Evolutionary conservation across 2,113 vertebrate genomes (phyloP), one percentile per base, ranked within the genome.

Genomic region (Pteronura brasiliensis): DNA sequence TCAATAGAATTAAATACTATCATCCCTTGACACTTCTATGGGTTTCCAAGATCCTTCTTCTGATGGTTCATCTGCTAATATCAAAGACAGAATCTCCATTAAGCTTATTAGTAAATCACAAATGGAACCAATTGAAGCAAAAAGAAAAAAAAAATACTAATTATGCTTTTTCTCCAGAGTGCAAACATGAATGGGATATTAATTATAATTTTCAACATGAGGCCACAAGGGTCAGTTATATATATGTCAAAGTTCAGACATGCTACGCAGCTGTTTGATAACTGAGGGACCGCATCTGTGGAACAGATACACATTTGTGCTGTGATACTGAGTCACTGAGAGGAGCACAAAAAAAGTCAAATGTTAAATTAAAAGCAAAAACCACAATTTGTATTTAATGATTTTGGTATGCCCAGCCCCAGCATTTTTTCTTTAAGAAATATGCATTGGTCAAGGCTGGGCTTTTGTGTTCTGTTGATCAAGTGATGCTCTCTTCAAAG

Each of bases 91-190:
- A 20, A 20, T 97, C 71, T 88, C 79, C 57, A 31, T 72, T 81
- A 92, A 79, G 39, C 27, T 87, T 93, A 87, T 94, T 79, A 86
- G 39, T 34, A 83, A 88, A 39, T 92, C 71, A 59, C 81, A 93
- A 77, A 76, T 88, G 55, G 57, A 83, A 44, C 47, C 39, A 92
- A 34, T 25, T 61, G 12, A 82, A 82, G 55, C 21, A 69, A 69
- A 77, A 49, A 67, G 65, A 13, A 3, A 39, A 18, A 39, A 39
- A 29, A 36, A 71, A 71, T 34, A 17, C 17, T 65, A 76, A 74
- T 74, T 81, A 25, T 42, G 1, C 25, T 18, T 95, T 90, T 93
- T 44, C 34, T 92, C 65, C 86, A 84, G 85, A 88, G 76, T 61
- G 25, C 10, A 65, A 36, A 52, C 31, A 25, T 2, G 11, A 79